These are phyloP conservation scores for Coenobita brevimanus DNA, from an alignment of 1,140 invertebrate species.

Conservation along the genomic window DNA sequence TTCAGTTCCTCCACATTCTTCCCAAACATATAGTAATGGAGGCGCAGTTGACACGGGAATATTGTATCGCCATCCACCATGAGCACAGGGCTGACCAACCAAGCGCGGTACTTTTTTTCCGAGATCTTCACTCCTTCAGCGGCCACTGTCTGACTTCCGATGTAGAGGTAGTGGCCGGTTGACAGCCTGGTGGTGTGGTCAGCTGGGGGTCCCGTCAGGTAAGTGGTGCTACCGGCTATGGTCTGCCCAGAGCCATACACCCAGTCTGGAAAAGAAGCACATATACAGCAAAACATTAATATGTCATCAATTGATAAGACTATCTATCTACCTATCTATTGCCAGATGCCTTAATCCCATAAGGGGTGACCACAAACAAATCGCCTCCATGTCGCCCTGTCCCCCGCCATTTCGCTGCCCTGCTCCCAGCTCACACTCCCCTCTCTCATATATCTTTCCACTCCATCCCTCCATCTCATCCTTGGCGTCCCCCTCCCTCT, in stretches of 20 bases:
- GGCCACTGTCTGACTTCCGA: neutral
- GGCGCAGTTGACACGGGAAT: conserved; percentile 43
- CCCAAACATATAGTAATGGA: conserved; percentile 62
- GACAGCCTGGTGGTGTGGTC: conserved; percentile 48
- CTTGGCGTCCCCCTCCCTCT: too few relatives aligned
- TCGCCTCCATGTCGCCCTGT: too few relatives aligned
- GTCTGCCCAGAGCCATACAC: neutral
- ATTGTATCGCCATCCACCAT: neutral
- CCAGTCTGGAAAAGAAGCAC: conserved; percentile 45
- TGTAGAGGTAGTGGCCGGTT: conserved; percentile 47
- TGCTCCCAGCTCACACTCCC: too few relatives aligned
- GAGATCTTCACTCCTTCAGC: neutral
- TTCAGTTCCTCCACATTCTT: conserved; percentile 40
- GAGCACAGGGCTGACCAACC: conserved; percentile 54
- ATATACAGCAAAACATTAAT: too few relatives aligned
- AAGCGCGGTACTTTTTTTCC: conserved; percentile 25
- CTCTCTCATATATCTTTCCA: too few relatives aligned
- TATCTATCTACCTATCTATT: too few relatives aligned
- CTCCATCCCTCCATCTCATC: too few relatives aligned
- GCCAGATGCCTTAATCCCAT: too few relatives aligned
- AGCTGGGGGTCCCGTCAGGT: conserved; percentile 47
- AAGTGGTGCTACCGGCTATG: conserved; percentile 7
- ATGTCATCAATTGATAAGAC: too few relatives aligned
- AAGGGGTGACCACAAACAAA: too few relatives aligned
- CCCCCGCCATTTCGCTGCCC: too few relatives aligned